Evolutionary conservation across 1,140 invertebrate species (phyloP), one percentile per base, ranked within the genome.

Genomic region (Cryptotermes secundus): DNA sequence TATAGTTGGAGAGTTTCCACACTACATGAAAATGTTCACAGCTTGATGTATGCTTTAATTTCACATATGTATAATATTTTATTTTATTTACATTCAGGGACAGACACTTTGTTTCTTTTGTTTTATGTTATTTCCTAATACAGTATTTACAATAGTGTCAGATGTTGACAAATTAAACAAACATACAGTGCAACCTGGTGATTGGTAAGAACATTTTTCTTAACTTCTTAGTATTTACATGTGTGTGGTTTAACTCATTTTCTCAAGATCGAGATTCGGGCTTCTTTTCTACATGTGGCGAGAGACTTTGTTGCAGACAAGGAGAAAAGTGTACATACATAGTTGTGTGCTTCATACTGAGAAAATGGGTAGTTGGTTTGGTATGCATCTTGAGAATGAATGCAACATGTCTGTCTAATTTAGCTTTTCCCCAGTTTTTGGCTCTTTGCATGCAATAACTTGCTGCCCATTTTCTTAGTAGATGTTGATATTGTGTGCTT

Each of bases 281-380:
- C 81, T 82, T 82, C 80, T 22, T 80, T 81, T 81, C 59, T 72
- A 72, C 26, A 81, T 82, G 81, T 82, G 81, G 81, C 81, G 81
- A 82, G 81, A 82, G 38, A 82, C 38, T 45, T 49, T 82, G 38
- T 34, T 83, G 49, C 31, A 35, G 36, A 84, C 83, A 84, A 84
- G 83, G 83, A 84, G 83, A 84, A 84, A 84, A 84, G 83, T 84
- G 83, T 84, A 84, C 79, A 65, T 84, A 84, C 79, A 65, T 80
- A 84, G 42, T 42, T 84, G 83, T 84, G 79, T 84, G 65, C 83
- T 84, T 80, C 42, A 4, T 45, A 34, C 81, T 45, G 45, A 82
- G 81, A 31, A 82, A 82, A 53, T 82, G n/a, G 81, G 81, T 82
- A 45, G 81, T 45, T 24, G 45, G 45, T 49, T 45, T 24, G 14